These are phyloP conservation scores for Rattus rattus DNA, from an alignment of 2,113 vertebrate genomes.

Conservation along the genomic window DNA sequence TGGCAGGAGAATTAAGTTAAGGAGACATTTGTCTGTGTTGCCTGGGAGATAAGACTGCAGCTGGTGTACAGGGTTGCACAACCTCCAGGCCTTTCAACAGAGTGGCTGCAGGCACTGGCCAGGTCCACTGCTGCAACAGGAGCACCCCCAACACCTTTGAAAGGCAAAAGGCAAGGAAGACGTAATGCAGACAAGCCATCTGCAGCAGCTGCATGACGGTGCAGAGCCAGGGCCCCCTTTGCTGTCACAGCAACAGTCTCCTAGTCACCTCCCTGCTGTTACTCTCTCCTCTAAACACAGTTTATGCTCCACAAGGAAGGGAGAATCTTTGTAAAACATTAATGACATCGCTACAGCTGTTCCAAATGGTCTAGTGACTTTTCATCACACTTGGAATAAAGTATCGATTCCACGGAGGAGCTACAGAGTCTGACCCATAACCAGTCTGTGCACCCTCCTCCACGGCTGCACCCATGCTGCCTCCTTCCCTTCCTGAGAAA, in stretches of 20 bases:
- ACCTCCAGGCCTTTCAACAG: background rate
- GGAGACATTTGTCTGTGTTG: background rate
- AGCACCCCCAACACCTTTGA: background rate
- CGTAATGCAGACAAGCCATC: background rate
- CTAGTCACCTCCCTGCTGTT: background rate
- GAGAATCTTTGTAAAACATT: background rate
- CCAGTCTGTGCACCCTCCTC: background rate
- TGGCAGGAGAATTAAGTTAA: background rate
- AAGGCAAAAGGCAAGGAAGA: background rate
- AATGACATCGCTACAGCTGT: background rate
- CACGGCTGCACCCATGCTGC: background rate
- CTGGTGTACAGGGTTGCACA: background rate
- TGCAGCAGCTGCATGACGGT: background rate
- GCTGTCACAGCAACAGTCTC: background rate
- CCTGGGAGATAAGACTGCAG: background rate
- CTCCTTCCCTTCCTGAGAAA: background rate
- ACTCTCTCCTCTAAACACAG: background rate
- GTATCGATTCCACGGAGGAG: background rate
- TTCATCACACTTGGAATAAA: background rate
- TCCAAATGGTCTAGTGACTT: background rate
- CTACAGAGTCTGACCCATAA: background rate
- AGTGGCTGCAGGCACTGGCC: background rate
- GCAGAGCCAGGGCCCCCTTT: background rate
- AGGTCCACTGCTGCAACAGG: too few species aligned
- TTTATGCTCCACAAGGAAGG: background rate